Conservation (phyloP, 2,113 vertebrate genomes). For the Fregetta grallaria region DNA sequence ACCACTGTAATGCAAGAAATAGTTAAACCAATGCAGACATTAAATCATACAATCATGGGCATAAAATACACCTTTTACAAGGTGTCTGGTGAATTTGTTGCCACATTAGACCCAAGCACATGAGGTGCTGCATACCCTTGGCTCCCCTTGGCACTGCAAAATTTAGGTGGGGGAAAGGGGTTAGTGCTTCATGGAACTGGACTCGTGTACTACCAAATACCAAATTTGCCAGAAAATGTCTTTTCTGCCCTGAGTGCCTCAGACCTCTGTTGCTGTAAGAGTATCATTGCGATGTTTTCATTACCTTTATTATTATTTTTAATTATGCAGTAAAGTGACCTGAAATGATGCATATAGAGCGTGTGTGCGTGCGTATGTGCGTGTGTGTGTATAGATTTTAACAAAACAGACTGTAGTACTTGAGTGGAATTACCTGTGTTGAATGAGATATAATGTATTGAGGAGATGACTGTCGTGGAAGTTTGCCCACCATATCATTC, state of each 20-base stretch:
- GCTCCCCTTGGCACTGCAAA: slow-evolving; percentile 18
- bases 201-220: neutral
- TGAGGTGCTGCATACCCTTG: neutral
- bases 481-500: slow-evolving; percentile 35
- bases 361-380: neutral
- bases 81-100: slow-evolving; percentile 38
- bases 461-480: slow-evolving; percentile 57
- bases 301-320: slow-evolving; percentile 69
- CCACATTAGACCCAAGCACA: neutral
- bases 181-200: slow-evolving; percentile 3
- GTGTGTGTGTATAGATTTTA: slow-evolving; percentile 59
- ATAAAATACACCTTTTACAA: slow-evolving; percentile 28
- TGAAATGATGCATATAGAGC: slow-evolving; percentile 45
- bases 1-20: slow-evolving; percentile 9
- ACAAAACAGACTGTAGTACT: slow-evolving; percentile 54
- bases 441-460: slow-evolving; percentile 57
- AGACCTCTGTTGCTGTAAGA: slow-evolving; percentile 71
- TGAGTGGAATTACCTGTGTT: slow-evolving; percentile 37
- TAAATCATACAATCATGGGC: slow-evolving; percentile 48
- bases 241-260: slow-evolving; percentile 77
- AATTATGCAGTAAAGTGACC: slow-evolving; percentile 72
- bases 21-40: slow-evolving; percentile 26
- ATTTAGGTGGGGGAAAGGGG: neutral
- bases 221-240: slow-evolving; percentile 45
- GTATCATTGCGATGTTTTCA: slow-evolving; percentile 68